These are phyloP conservation scores for Acrocephalus kingi DNA, from an alignment of 2,113 vertebrate genomes.

Conservation along the genomic window DNA sequence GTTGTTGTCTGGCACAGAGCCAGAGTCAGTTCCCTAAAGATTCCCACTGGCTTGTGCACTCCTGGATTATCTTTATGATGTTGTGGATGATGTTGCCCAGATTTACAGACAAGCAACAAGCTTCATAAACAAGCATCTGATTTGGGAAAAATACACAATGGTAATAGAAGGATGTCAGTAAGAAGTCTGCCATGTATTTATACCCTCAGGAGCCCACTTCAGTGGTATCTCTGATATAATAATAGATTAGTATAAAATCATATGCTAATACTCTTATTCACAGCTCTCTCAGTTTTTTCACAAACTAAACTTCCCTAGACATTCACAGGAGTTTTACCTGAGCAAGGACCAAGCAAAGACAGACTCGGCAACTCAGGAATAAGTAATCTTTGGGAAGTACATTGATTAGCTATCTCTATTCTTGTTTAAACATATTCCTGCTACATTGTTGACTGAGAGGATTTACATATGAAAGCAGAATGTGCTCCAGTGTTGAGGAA, in stretches of 20 bases:
- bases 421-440: slow-evolving; percentile 53
- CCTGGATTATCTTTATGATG: neutral
- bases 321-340: neutral
- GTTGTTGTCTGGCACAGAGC: neutral
- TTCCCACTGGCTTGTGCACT: neutral
- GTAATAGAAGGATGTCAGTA: neutral
- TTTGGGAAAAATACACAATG: neutral
- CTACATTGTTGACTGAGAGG: slow-evolving; percentile 32
- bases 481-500: neutral
- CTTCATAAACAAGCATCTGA: neutral
- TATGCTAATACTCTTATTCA: neutral
- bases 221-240: neutral
- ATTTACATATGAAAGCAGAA: slow-evolving; percentile 64
- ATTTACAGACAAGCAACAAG: neutral
- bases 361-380: slow-evolving; percentile 9
- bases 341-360: slow-evolving; percentile 50
- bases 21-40: neutral
- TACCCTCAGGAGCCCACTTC: neutral
- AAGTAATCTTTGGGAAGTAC: slow-evolving; percentile 33
- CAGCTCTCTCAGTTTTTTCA: neutral
- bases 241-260: neutral
- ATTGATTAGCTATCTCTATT: slow-evolving; percentile 49
- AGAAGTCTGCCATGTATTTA: neutral
- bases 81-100: neutral
- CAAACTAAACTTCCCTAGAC: neutral